These are phyloP conservation scores for Hiodon alosoides DNA, from an alignment of 2,113 vertebrate genomes.

Conservation along the genomic window DNA sequence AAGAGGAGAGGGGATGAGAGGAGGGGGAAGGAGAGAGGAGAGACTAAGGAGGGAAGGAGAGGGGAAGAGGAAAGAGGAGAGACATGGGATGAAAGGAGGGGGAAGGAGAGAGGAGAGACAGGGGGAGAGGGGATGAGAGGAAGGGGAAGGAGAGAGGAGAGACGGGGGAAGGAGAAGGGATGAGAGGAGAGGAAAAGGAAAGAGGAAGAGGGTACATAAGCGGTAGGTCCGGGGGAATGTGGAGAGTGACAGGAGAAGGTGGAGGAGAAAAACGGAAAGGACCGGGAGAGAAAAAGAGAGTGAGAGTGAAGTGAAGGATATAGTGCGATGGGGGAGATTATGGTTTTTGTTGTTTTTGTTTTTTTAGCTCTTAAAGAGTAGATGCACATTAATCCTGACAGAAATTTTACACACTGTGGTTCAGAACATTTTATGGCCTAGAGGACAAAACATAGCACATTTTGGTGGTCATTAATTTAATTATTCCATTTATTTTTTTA, in stretches of 20 bases:
- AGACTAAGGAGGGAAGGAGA: background rate
- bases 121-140: conserved; percentile 17
- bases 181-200: conserved; percentile 1
- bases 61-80: background rate
- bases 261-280: background rate
- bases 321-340: too few species aligned
- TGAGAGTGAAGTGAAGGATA: background rate
- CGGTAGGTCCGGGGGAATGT: background rate
- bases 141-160: conserved; percentile 23
- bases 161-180: conserved; percentile 19
- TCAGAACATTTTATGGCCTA: conserved; percentile 1
- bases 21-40: background rate
- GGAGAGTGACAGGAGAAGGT: conserved; percentile 10
- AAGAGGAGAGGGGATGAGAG: conserved; percentile 22
- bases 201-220: background rate
- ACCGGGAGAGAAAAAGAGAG: background rate
- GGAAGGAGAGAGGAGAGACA: conserved; percentile 36
- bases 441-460: background rate
- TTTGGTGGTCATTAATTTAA: conserved; percentile 29
- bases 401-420: conserved; percentile 35
- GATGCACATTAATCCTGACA: conserved; percentile 26
- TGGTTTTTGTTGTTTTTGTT: background rate
- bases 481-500: conserved; percentile 30
- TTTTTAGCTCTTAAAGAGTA: background rate
- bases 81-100: conserved; percentile 27